Conservation (phyloP, 1,140 invertebrate species). For the Drosophila truncata region DNA sequence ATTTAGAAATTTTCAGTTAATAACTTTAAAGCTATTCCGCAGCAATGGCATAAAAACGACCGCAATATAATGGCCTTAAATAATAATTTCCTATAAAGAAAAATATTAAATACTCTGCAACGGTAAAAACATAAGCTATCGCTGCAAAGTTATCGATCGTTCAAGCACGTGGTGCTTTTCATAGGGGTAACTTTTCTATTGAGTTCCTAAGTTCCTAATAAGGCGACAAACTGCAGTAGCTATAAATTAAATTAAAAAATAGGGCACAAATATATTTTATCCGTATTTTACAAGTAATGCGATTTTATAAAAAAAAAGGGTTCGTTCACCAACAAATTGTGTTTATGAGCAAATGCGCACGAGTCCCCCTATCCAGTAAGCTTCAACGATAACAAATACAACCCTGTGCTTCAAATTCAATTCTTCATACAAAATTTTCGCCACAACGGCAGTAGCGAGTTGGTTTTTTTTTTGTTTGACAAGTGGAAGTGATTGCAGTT, state of each 20-base stretch:
- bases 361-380: constrained; percentile 6
- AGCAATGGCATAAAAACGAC: too few relatives aligned
- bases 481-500: background rate
- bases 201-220: background rate
- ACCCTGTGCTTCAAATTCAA: constrained; percentile 22
- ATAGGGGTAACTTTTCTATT: background rate
- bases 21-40: too few relatives aligned
- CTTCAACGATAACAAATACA: constrained; percentile 10
- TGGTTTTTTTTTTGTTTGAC: background rate
- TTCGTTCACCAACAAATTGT: background rate
- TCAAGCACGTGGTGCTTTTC: background rate
- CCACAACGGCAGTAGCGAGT: constrained; percentile 6
- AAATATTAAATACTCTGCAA: too few relatives aligned
- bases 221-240: background rate
- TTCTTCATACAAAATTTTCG: background rate
- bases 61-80: too few relatives aligned
- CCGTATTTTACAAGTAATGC: background rate
- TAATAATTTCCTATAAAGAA: too few relatives aligned
- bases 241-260: background rate
- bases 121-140: background rate
- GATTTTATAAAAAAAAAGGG: too few relatives aligned
- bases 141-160: background rate
- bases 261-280: background rate
- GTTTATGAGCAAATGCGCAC: background rate
- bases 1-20: too few relatives aligned